Evolutionary conservation across 2,113 vertebrate species (phyloP), one percentile per base, ranked within the genome.

Genomic region (Pseudorasbora parva): DNA sequence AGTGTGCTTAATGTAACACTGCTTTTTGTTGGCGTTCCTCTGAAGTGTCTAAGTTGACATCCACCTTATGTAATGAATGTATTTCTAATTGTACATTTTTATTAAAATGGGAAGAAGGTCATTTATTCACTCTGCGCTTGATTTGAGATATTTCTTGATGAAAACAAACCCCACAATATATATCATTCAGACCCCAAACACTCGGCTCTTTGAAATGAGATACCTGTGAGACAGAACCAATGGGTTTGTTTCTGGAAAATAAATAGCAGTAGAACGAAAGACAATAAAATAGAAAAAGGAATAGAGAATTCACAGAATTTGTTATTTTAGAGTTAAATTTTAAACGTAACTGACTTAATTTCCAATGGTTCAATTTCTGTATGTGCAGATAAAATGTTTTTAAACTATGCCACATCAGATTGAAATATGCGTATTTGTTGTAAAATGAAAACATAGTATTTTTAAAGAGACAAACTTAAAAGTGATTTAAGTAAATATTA

Each of bases 201-300:
- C 60, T 59, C 5, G 23, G 78, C 21, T 54, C 27, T 66, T 47
- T 82, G 62, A 77, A 84, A 78, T n/a, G 10, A 30, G 72, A 85
- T 82, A 75, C 59, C 15, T 85, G 80, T 66, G n/a, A 68, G 45
- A 77, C 19, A 74, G 25, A 82, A 59, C 15, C 68, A n/a, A 33
- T 17, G 9, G 4, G 5, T 8, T 43, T 57, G 7, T 19, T 14
- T 19, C 49, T 17, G 45, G 66, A 73, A 54, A 68, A 51, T 30
- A 82, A 78, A 47, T 33, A 71, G 57, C 57, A 54, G 43, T 69
- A 47, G 4, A 49, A 11, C 25, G 2, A 68, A 66, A 37, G 21
- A 43, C 54, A 78, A 37, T 76, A 12, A 59, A 59, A 71, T 30
- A 12, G 8, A 25, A 23, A 51, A 49, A 2, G 2, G 5, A 68